Conservation (phyloP, 2,797 vertebrate genomes). For the Fundulus diaphanus region DNA sequence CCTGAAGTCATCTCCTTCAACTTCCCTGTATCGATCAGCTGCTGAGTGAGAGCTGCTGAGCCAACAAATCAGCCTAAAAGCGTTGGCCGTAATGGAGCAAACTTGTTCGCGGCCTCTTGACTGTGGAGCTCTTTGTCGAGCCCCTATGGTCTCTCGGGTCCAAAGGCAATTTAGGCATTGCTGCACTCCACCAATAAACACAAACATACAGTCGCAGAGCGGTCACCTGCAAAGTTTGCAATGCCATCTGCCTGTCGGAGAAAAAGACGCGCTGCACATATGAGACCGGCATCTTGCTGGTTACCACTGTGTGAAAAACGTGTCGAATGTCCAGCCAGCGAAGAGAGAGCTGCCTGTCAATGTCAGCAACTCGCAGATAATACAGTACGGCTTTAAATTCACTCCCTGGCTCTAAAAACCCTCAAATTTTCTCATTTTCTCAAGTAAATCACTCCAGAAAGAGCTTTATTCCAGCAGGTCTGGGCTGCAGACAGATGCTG, state of each 20-base stretch:
- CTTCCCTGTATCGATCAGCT: slow-evolving; percentile 72
- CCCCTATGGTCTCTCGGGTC: slow-evolving; percentile 43
- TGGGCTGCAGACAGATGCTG: slow-evolving; percentile 52
- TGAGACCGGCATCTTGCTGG: slow-evolving; percentile 27
- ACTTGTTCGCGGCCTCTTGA: slow-evolving; percentile 61
- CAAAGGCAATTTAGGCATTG: slow-evolving; percentile 44
- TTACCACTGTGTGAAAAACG: slow-evolving; percentile 22
- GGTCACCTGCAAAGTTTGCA: slow-evolving; percentile 26
- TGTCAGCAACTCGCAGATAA: slow-evolving; percentile 43
- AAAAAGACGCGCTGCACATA: slow-evolving; percentile 25
- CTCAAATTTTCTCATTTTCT: slow-evolving; percentile 28
- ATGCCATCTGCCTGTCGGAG: slow-evolving; percentile 9
- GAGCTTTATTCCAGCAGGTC: slow-evolving; percentile 40
- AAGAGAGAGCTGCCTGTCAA: slow-evolving; percentile 30
- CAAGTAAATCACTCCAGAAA: slow-evolving; percentile 20
- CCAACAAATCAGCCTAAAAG: slow-evolving; percentile 66
- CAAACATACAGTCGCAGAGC: slow-evolving; percentile 28
- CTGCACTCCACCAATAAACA: slow-evolving; percentile 26
- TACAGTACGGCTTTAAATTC: background rate
- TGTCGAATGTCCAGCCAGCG: slow-evolving; percentile 38
- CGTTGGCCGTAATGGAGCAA: slow-evolving; percentile 74
- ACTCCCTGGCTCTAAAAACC: slow-evolving; percentile 17
- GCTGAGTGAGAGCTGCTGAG: slow-evolving; percentile 75
- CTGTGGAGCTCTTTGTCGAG: slow-evolving; percentile 48
- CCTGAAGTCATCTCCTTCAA: slow-evolving; percentile 54